Conservation (phyloP, 2,888 invertebrate genomes). For the Synergus itoensis region DNA sequence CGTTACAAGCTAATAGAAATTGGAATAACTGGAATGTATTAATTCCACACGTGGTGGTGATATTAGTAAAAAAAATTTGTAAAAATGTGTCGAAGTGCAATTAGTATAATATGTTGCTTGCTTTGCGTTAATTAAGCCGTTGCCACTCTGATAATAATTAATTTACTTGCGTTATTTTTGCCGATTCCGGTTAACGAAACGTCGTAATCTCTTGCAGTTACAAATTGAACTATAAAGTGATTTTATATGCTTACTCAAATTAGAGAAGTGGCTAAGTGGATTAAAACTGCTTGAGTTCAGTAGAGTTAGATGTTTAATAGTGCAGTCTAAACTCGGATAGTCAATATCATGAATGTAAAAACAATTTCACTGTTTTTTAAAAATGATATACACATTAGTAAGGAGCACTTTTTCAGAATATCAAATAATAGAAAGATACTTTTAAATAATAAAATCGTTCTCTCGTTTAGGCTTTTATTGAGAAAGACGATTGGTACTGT, state of each 20-base stretch:
- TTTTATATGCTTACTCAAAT: constrained; percentile 37
- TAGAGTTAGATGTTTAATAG: constrained; percentile 29
- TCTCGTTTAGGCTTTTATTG: not conserved
- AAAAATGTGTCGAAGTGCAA: constrained; percentile 25
- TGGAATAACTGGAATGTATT: constrained; percentile 32
- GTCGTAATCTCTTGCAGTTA: constrained; percentile 9
- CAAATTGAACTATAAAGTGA: constrained; percentile 37
- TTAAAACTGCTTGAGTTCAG: constrained; percentile 34
- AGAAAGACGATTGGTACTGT: not conserved
- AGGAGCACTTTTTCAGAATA: not conserved
- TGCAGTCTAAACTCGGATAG: constrained; percentile 22
- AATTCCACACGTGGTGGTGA: constrained; percentile 14
- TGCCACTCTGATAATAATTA: constrained; percentile 31
- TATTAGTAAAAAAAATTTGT: constrained; percentile 4
- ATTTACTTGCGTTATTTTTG: constrained; percentile 27
- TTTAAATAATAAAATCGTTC: not conserved
- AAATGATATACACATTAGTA: too few relatives aligned
- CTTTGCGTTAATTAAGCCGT: constrained; percentile 28
- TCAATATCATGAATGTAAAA: not conserved
- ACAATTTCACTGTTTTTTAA: not conserved
- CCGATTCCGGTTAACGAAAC: constrained; percentile 31
- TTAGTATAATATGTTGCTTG: constrained; percentile 14
- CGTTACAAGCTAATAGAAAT: constrained; percentile 38
- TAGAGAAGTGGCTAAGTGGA: constrained; percentile 38
- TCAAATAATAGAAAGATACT: not conserved